Conservation (phyloP, 1,140 invertebrate species). For the Lepidurus packardi region DNA sequence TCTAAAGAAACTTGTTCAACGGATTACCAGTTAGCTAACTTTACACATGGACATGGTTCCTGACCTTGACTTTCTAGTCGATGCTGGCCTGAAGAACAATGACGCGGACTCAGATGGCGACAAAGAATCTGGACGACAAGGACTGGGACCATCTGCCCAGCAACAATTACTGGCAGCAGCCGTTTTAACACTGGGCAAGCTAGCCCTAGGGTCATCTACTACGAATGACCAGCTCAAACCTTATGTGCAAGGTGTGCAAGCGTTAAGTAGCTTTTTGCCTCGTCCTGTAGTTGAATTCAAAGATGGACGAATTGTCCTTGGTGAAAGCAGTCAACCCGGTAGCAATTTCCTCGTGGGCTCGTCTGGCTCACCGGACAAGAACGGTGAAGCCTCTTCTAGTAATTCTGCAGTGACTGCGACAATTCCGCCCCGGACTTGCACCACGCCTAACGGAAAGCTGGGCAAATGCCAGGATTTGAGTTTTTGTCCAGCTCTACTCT, state of each 20-base stretch:
- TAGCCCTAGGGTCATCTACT: neutral
- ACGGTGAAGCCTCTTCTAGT: constrained; percentile 7
- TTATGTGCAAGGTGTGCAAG: neutral
- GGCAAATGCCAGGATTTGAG: constrained; percentile 84
- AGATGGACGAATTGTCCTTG: neutral
- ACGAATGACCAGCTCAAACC: neutral
- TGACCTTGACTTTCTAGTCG: neutral
- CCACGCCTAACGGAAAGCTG: constrained; percentile 66
- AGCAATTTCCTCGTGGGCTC: neutral
- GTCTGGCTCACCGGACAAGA: constrained; percentile 20
- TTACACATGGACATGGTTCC: neutral
- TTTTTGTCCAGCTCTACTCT: constrained; percentile 75
- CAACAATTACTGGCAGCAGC: constrained; percentile 12
- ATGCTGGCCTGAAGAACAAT: neutral
- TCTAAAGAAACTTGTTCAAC: too few relatives aligned
- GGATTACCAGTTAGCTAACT: neutral
- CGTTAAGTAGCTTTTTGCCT: constrained; percentile 8
- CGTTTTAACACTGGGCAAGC: neutral
- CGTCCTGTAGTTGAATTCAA: constrained; percentile 29
- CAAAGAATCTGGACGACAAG: neutral
- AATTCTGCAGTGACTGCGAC: constrained; percentile 24
- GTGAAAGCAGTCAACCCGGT: neutral
- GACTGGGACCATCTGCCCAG: neutral
- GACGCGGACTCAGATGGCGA: neutral
- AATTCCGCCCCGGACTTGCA: constrained; percentile 52